Percentiles rank a stretch among this genome's conserved stretches.
phyloP scores from a whole-genome alignment of 2,113 vertebrate species.

The Coturnix japonica region DNA sequence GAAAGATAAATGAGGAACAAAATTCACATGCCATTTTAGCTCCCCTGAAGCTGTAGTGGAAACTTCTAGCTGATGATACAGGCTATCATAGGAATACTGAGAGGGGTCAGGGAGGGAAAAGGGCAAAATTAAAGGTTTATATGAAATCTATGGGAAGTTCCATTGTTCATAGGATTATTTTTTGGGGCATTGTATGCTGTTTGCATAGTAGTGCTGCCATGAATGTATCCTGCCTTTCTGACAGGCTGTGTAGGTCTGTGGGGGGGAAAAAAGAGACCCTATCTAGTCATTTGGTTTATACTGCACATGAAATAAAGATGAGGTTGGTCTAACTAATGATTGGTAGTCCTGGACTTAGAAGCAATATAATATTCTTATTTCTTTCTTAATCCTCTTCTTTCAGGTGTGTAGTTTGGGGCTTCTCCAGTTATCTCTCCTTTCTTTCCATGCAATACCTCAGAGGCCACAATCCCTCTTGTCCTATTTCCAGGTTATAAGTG shows the following conservation, averaged over 20 bases:
- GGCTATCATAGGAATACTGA: neutral
- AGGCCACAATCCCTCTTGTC: neutral
- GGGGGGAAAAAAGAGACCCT: neutral
- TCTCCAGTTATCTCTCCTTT: constrained; percentile 32
- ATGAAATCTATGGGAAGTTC: neutral
- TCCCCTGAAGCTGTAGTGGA: neutral
- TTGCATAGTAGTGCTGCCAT: neutral
- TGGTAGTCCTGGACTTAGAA: neutral
- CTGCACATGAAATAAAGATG: neutral
- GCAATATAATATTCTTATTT: neutral
- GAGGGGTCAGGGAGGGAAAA: neutral
- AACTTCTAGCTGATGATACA: neutral
- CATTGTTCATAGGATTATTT: neutral
- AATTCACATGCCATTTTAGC: fast-evolving
- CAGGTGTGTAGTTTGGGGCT: constrained; percentile 19
- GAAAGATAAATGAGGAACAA: neutral
- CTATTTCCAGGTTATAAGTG: constrained; percentile 40
- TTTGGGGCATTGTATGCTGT: neutral
- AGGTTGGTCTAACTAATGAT: neutral
- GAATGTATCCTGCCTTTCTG: neutral
- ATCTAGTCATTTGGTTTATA: neutral
- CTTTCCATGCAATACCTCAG: constrained; percentile 24
- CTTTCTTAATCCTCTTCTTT: constrained; percentile 21
- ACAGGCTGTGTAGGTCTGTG: neutral
- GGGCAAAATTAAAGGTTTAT: neutral